phyloP scores from a whole-genome alignment of 2,113 vertebrate genomes.

The Planiliza haematocheilus region DNA sequence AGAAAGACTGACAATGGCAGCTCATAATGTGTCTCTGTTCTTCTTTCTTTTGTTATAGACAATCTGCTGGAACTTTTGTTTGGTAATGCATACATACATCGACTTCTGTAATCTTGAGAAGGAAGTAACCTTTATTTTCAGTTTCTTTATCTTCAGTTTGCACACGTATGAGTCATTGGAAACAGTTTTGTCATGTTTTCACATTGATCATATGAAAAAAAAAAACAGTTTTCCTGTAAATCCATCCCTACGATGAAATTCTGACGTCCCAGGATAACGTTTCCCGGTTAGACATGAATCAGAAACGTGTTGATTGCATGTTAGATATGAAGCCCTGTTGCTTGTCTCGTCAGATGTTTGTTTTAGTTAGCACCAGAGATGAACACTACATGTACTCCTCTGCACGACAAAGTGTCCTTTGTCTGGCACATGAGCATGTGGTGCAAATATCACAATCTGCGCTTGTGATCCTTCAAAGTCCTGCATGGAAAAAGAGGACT shows the following conservation, averaged over 20 bases:
- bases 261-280: too few relatives aligned
- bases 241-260: too few relatives aligned
- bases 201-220: neutral
- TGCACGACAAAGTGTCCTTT: neutral
- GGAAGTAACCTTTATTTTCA: slow-evolving; percentile 8
- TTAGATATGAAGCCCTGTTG: neutral
- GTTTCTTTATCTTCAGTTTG: too few relatives aligned
- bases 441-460: slow-evolving; percentile 16
- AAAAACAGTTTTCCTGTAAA: neutral
- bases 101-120: neutral
- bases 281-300: too few relatives aligned
- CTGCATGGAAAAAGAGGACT: slow-evolving; percentile 7
- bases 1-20: neutral
- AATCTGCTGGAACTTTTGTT: too few relatives aligned
- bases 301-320: neutral
- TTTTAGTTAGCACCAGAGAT: slow-evolving; percentile 22
- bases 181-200: slow-evolving; percentile 7
- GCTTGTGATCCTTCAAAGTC: neutral
- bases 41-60: too few relatives aligned
- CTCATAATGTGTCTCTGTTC: too few relatives aligned
- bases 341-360: neutral
- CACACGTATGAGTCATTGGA: slow-evolving; percentile 9
- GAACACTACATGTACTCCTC: slow-evolving; percentile 8
- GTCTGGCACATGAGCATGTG: slow-evolving; percentile 31
- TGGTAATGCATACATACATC: neutral